Evolutionary conservation across 2,797 vertebrate species (phyloP), one percentile per base, ranked within the genome.

Genomic region (Carapus acus): DNA sequence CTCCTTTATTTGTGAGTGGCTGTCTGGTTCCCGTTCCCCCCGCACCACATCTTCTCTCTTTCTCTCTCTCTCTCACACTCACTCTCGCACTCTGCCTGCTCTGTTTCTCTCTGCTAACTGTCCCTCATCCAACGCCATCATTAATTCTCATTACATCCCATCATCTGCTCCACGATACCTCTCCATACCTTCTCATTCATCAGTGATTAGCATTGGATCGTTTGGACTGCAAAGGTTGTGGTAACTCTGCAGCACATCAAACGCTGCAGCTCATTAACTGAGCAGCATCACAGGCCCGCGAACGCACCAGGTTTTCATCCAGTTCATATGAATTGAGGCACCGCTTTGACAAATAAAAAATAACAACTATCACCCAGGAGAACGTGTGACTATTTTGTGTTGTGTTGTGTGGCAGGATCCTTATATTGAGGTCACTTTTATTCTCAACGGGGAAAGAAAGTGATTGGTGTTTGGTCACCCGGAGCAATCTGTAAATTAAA

Each of bases 401-500:
- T 50, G 49, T 57, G 73, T 52, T 48, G 47, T 59, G 55, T 60
- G 65, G 21, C 39, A 55, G 46, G 52, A 79, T 60, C 31, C 49
- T 65, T 69, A 38, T 60, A 62, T 59, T 64, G 60, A 72, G 61
- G 67, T 71, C 21, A 51, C 49, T 49, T 54, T 42, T 73, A 70
- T 77, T 58, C 47, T 59, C 43, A 48, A 18, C 51, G 18, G 45
- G 43, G 44, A 17, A 36, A 41, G 34, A 48, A 55, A 55, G 45
- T 65, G 60, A 70, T 62, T 65, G 68, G 20, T 45, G 36, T 75
- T 75, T 71, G 71, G 62, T 77, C 59, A 54, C 57, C 52, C 31
- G 70, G 51, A 75, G 71, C 62, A 55, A 76, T 67, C 58, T 46
- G 69, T 64, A 80, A 83, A 82, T 79, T 79, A 68, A 69, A 84